phyloP scores from a whole-genome alignment of 2,888 invertebrate species.

The Myathropa florea region DNA sequence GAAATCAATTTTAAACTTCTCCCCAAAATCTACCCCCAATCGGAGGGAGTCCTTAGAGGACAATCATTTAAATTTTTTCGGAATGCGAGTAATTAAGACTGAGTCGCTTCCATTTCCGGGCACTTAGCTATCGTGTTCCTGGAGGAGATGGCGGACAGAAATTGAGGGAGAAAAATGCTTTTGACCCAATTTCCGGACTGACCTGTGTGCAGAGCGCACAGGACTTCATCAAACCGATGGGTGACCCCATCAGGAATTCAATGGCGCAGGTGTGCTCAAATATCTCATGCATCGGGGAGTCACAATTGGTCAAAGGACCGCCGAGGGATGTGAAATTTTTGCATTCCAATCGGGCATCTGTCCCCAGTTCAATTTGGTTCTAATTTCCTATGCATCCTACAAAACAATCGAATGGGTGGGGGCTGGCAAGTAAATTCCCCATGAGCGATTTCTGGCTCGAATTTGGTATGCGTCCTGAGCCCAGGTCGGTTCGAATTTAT shows the following conservation, averaged over 20 bases:
- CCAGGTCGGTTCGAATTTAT: neutral
- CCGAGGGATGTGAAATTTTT: neutral
- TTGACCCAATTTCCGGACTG: conserved; percentile 56
- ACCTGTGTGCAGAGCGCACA: no score
- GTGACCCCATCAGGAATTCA: no score
- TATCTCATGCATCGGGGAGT: no score
- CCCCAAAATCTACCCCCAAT: neutral
- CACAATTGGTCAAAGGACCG: no score
- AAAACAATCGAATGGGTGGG: no score
- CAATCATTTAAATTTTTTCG: conserved; percentile 13
- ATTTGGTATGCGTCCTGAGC: neutral
- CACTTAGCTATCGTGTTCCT: conserved; percentile 32
- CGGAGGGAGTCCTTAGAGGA: neutral
- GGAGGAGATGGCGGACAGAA: neutral
- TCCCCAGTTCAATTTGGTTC: neutral
- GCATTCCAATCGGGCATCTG: neutral
- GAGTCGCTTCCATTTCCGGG: conserved; percentile 44
- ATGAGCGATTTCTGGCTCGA: neutral
- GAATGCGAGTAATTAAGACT: neutral
- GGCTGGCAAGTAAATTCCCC: neutral
- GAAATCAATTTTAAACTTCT: conserved; percentile 50
- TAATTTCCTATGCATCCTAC: conserved; percentile 6
- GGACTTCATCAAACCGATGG: conserved; percentile 6
- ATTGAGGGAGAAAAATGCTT: conserved; percentile 9
- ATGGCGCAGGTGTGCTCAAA: no score